Evolutionary conservation across 2,113 vertebrate species (phyloP).

Genomic region (Kobus ellipsiprymnus): DNA sequence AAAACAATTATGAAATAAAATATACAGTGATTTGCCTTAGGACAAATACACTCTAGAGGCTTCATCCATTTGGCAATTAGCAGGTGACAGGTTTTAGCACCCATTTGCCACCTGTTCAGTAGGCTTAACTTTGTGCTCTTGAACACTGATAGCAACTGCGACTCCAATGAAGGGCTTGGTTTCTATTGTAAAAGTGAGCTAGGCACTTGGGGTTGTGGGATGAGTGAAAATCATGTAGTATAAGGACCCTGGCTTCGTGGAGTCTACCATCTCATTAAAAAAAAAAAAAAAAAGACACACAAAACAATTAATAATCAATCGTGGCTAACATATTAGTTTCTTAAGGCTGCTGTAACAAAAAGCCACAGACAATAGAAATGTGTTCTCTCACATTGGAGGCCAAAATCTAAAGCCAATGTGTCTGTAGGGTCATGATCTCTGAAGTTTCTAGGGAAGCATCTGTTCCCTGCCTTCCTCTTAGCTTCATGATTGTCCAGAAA

Average conservation of each 20-base stretch:
- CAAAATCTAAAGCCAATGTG: not conserved
- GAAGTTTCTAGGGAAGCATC: not conserved
- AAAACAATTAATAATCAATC: not conserved
- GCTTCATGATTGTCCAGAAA: not conserved
- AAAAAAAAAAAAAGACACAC: not conserved
- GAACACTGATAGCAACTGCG: not conserved
- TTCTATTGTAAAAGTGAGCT: not conserved
- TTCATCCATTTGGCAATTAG: constrained; percentile 57
- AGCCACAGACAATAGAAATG: not conserved
- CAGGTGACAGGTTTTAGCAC: constrained; percentile 65
- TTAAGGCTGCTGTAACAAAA: not conserved
- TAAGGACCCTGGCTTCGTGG: not conserved
- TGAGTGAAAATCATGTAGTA: not conserved
- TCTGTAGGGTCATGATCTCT: fast-evolving
- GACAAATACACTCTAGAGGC: constrained; percentile 58
- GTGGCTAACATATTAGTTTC: not conserved
- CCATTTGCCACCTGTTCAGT: constrained; percentile 65
- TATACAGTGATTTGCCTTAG: constrained; percentile 60
- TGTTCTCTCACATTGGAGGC: not conserved
- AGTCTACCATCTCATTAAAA: not conserved
- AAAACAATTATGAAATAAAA: constrained; percentile 65
- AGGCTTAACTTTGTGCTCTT: not conserved
- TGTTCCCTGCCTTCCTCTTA: too few relatives aligned
- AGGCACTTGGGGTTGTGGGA: not conserved
- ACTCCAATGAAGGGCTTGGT: not conserved